phyloP scores from a whole-genome alignment of 2,888 invertebrate genomes.

The Lithophane semibrunnea region DNA sequence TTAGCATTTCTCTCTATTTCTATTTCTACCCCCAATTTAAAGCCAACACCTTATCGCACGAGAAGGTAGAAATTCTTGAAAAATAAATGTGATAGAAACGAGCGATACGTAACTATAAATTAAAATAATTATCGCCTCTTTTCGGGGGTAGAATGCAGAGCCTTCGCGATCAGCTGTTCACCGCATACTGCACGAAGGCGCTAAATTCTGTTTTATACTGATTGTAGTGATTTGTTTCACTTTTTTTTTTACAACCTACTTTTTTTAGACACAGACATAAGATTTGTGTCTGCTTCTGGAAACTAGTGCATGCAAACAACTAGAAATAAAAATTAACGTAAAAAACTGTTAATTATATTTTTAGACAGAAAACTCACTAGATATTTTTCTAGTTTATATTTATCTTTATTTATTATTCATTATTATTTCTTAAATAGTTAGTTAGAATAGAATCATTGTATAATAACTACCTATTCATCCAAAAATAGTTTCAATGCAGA shows the following conservation, averaged over 20 bases:
- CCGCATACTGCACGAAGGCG: constrained; percentile 55
- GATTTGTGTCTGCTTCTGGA: neutral
- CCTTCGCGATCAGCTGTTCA: constrained; percentile 63
- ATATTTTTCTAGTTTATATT: neutral
- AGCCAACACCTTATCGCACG: constrained; percentile 58
- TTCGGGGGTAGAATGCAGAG: constrained; percentile 77
- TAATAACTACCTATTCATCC: neutral
- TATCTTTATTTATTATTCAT: neutral
- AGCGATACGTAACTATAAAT: constrained; percentile 75
- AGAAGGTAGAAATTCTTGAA: constrained; percentile 60
- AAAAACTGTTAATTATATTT: neutral
- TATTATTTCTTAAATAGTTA: neutral
- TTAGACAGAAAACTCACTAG: neutral
- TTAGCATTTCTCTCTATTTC: constrained; percentile 51
- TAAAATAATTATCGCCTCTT: constrained; percentile 86
- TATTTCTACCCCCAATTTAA: constrained; percentile 48
- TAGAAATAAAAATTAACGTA: neutral
- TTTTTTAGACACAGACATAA: neutral
- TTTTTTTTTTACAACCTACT: neutral
- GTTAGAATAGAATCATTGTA: neutral
- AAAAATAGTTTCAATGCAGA: constrained; percentile 29
- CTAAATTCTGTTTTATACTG: constrained; percentile 54
- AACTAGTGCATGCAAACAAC: neutral
- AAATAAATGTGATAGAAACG: constrained; percentile 67
- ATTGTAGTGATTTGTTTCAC: constrained; percentile 59